Conservation (phyloP, 2,797 vertebrate species). For the Carcharodon carcharias region DNA sequence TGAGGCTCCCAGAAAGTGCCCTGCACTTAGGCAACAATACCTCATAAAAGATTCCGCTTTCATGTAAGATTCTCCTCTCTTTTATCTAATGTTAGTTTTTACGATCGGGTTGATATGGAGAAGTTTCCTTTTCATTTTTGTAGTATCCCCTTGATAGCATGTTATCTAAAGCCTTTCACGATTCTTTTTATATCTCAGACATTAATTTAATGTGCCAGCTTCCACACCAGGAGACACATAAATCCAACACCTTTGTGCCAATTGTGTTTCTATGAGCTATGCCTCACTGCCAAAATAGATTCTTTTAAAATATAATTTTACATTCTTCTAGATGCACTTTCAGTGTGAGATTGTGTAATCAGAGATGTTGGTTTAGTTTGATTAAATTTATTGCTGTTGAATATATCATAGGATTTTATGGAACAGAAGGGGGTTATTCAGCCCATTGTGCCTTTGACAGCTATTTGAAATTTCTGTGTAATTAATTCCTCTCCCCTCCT, state of each 20-base stretch:
- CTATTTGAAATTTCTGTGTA: not conserved
- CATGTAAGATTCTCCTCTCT: not conserved
- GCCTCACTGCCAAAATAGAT: not conserved
- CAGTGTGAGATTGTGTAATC: not conserved
- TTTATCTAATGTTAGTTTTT: not conserved
- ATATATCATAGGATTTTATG: not conserved
- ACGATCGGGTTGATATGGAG: not conserved
- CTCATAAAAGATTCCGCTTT: not conserved
- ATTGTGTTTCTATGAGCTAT: not conserved
- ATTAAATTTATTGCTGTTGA: not conserved
- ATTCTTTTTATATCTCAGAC: not conserved
- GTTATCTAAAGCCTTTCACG: not conserved
- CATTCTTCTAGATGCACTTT: not conserved
- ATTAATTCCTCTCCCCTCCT: not conserved
- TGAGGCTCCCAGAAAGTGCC: not conserved
- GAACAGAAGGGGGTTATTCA: not conserved
- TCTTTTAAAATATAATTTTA: not conserved
- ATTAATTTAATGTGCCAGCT: constrained; percentile 12
- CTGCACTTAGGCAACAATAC: not conserved
- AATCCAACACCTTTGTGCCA: not conserved
- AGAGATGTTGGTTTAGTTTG: not conserved
- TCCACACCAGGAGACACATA: not conserved
- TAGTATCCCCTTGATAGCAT: not conserved
- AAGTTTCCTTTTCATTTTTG: not conserved
- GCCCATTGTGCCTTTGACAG: not conserved